phyloP scores from a whole-genome alignment of 2,797 vertebrate genomes.

The Microchirus variegatus region DNA sequence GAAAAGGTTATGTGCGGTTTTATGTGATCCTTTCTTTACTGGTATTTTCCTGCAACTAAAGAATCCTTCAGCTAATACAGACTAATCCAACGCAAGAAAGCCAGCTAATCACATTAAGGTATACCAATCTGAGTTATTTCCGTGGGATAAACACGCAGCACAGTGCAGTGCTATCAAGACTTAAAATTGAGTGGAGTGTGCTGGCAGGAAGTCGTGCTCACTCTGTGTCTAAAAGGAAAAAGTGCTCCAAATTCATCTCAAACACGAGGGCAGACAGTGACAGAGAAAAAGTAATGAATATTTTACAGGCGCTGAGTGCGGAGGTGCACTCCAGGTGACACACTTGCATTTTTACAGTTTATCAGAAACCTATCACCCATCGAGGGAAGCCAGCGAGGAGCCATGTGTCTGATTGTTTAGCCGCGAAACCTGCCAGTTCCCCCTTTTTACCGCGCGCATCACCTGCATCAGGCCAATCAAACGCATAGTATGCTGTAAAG shows the following conservation, averaged over 20 bases:
- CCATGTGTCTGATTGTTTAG: constrained; percentile 71
- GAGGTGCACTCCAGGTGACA: constrained; percentile 67
- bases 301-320: constrained; percentile 70
- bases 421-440: constrained; percentile 47
- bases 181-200: constrained; percentile 38
- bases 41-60: constrained; percentile 17
- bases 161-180: constrained; percentile 20
- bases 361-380: constrained; percentile 70
- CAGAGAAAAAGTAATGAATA: constrained; percentile 77
- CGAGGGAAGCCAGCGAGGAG: constrained; percentile 41
- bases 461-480: constrained; percentile 59
- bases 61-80: constrained; percentile 23
- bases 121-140: constrained; percentile 50
- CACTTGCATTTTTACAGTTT: constrained; percentile 66
- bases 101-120: constrained; percentile 43
- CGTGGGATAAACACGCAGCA: constrained; percentile 27
- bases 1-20: constrained; percentile 7
- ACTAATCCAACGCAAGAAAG: constrained; percentile 48
- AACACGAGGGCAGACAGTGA: constrained; percentile 64
- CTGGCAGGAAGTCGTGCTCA: constrained; percentile 41
- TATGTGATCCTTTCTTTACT: constrained; percentile 14
- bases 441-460: constrained; percentile 37
- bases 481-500: constrained; percentile 50
- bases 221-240: constrained; percentile 58
- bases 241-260: constrained; percentile 66